Evolutionary conservation across 2,113 vertebrate genomes (phyloP).

Genomic region (Mola mola): DNA sequence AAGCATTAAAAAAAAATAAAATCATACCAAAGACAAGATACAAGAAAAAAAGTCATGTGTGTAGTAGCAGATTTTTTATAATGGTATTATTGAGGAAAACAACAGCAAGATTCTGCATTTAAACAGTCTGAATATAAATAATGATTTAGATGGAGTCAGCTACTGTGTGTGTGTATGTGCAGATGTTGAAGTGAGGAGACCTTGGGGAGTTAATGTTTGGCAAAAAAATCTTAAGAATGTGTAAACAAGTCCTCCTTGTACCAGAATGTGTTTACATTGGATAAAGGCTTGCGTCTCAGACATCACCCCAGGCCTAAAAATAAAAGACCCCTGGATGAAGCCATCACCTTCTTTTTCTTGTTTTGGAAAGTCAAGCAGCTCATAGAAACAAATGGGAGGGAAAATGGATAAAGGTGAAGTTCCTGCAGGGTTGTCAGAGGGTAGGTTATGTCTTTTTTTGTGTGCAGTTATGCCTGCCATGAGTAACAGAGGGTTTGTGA

Average conservation of each 20-base stretch:
- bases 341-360: constrained; percentile 33
- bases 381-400: constrained; percentile 11
- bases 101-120: neutral
- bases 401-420: constrained; percentile 4
- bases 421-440: constrained; percentile 16
- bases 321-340: constrained; percentile 59
- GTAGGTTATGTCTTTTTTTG: constrained; percentile 8
- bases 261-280: constrained; percentile 78
- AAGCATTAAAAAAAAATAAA: no score
- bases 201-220: constrained; percentile 42
- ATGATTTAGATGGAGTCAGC: no score
- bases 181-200: constrained; percentile 39
- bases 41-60: neutral
- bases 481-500: constrained; percentile 28
- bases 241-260: constrained; percentile 73
- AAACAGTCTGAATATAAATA: no score
- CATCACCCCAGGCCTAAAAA: constrained; percentile 71
- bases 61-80: neutral
- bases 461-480: constrained; percentile 15
- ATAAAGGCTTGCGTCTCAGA: constrained; percentile 50
- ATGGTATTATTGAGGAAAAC: neutral
- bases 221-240: constrained; percentile 68
- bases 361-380: constrained; percentile 36
- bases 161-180: constrained; percentile 27
- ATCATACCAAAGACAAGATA: neutral